Evolutionary conservation across 2,888 invertebrate species (phyloP).

Genomic region (Rhabditophanes sp.): DNA sequence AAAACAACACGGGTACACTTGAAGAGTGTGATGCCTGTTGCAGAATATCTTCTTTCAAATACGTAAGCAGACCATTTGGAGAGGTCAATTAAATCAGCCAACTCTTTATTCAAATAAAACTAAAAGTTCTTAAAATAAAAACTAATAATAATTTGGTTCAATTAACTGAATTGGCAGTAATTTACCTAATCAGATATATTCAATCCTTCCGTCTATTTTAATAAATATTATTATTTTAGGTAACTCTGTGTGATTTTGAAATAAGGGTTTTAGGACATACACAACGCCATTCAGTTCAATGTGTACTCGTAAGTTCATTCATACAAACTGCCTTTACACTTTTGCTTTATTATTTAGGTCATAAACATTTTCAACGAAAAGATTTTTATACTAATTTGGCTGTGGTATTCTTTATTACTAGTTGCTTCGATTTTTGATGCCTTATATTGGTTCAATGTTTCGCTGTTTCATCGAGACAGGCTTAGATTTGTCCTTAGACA

Average conservation of each 20-base stretch:
- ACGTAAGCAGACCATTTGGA: too few relatives aligned
- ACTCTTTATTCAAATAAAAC: too few relatives aligned
- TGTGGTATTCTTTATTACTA: slow-evolving; percentile 40
- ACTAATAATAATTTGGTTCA: slow-evolving; percentile 2
- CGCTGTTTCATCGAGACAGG: slow-evolving; percentile 39
- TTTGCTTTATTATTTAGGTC: slow-evolving; percentile 31
- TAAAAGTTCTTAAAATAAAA: too few relatives aligned
- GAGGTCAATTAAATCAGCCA: too few relatives aligned
- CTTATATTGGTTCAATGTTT: slow-evolving; percentile 42
- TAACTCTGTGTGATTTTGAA: slow-evolving; percentile 31
- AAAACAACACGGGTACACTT: too few relatives aligned
- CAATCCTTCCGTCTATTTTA: too few relatives aligned
- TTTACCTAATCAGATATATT: background rate
- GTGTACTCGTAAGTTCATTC: too few relatives aligned
- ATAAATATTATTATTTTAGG: too few relatives aligned
- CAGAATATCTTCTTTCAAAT: too few relatives aligned
- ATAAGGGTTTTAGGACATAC: slow-evolving; percentile 42
- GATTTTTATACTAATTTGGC: slow-evolving; percentile 42
- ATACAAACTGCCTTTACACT: too few relatives aligned
- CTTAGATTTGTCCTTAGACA: slow-evolving; percentile 43
- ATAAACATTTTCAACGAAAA: slow-evolving; percentile 44
- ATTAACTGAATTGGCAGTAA: background rate
- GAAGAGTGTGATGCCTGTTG: too few relatives aligned
- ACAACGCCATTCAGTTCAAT: slow-evolving; percentile 40
- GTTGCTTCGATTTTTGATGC: slow-evolving; percentile 38